These are phyloP conservation scores for Criorhina ranunculi DNA, from an alignment of 2,888 invertebrate genomes.

Conservation along the genomic window DNA sequence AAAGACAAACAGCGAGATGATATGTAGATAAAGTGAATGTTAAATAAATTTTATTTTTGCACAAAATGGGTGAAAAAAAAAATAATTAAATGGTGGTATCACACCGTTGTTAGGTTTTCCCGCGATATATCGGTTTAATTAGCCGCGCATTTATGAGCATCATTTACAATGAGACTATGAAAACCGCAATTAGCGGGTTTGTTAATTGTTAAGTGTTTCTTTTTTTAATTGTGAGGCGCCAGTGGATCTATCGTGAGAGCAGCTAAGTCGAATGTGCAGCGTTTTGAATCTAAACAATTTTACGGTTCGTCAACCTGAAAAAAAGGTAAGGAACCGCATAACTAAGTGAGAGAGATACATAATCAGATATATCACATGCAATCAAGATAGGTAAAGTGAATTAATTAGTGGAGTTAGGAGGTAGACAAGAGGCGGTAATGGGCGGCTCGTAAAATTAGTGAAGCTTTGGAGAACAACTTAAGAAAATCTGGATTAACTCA, in stretches of 20 bases:
- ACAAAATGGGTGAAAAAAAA: neutral
- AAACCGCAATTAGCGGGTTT: slow-evolving; percentile 21
- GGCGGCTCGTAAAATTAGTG: neutral
- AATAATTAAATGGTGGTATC: slow-evolving; percentile 15
- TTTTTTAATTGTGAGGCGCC: neutral
- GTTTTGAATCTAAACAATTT: slow-evolving; percentile 34
- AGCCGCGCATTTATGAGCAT: slow-evolving; percentile 17
- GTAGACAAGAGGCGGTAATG: too few species aligned
- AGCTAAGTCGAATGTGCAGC: slow-evolving; percentile 1
- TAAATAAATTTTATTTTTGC: too few species aligned
- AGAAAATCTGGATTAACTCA: too few species aligned
- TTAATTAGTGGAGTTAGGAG: slow-evolving; percentile 18
- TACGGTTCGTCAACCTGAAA: slow-evolving; percentile 65
- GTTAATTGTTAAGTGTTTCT: slow-evolving; percentile 38
- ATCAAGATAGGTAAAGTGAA: slow-evolving; percentile 14
- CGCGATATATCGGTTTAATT: slow-evolving; percentile 41
- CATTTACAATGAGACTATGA: slow-evolving; percentile 24
- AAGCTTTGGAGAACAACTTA: neutral
- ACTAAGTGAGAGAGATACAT: neutral
- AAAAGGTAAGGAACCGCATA: slow-evolving; percentile 1
- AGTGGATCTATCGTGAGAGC: slow-evolving; percentile 6
- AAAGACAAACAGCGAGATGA: neutral
- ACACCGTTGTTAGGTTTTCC: neutral
- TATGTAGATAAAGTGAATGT: too few species aligned
- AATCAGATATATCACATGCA: slow-evolving; percentile 34